A percentile compares a stretch with the other conserved stretches of the same genome.
Evolutionary conservation across 2,888 invertebrate species (phyloP).

Genomic region (Heliconius erato): DNA sequence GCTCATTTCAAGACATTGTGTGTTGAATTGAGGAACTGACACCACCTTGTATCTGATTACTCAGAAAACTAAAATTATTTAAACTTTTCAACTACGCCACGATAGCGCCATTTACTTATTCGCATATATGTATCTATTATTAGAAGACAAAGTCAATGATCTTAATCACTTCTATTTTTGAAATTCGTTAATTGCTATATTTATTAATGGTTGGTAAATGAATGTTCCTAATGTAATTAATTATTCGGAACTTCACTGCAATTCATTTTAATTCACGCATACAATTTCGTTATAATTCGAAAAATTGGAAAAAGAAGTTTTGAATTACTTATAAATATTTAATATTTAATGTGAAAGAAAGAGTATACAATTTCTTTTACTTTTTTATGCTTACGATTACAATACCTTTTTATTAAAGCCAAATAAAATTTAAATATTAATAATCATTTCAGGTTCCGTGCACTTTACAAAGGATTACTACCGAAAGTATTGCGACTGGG

Average conservation of each 20-base stretch:
- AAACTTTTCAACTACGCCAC: not conserved
- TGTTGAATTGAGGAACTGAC: not conserved
- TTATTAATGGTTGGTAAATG: conserved; percentile 19
- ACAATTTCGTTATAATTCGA: not conserved
- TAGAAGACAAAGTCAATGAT: conserved; percentile 38
- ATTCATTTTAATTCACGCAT: not conserved
- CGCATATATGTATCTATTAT: not conserved
- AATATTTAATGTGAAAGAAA: too few species aligned
- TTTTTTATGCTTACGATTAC: not conserved
- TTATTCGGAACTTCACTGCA: not conserved
- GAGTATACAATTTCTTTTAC: not conserved
- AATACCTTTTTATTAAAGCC: not conserved
- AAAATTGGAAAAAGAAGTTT: not conserved
- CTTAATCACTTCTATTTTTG: conserved; percentile 41
- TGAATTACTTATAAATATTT: too few species aligned
- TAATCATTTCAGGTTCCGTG: conserved; percentile 88
- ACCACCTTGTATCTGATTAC: not conserved
- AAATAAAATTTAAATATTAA: not conserved
- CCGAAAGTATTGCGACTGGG: conserved; percentile 96
- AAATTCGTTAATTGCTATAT: conserved; percentile 18
- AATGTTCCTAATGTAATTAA: conserved; percentile 8
- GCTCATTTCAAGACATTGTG: too few species aligned
- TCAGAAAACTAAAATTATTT: not conserved
- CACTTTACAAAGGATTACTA: conserved; percentile 95
- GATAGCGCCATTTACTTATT: not conserved